Evolutionary conservation across 2,888 invertebrate species (phyloP).

Genomic region (Caenorhabditis drosophilae): DNA sequence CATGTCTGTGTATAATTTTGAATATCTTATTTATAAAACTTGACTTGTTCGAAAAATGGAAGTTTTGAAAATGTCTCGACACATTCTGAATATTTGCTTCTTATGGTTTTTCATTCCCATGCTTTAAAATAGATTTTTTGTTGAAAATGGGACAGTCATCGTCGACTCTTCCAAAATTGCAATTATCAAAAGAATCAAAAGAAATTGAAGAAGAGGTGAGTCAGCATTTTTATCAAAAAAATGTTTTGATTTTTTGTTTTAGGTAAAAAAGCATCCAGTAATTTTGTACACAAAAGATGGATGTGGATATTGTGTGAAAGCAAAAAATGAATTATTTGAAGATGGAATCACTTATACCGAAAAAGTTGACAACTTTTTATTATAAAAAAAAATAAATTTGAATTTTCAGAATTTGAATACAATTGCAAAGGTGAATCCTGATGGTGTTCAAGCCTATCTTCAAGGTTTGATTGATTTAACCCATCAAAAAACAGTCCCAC

Average conservation of each 20-base stretch:
- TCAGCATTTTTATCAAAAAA: neutral
- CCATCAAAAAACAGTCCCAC: slow-evolving; percentile 60
- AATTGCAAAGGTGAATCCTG: slow-evolving; percentile 26
- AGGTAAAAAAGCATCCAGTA: slow-evolving; percentile 47
- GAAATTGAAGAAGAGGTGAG: slow-evolving; percentile 34
- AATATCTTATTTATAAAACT: too few species aligned
- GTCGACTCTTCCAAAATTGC: slow-evolving; percentile 22
- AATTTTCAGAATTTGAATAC: slow-evolving; percentile 43
- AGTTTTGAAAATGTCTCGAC: neutral
- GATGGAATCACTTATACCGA: slow-evolving; percentile 54
- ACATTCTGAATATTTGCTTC: too few species aligned
- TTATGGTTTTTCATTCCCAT: neutral
- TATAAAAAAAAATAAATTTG: neutral
- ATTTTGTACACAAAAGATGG: slow-evolving; percentile 63
- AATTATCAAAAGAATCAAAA: slow-evolving; percentile 31
- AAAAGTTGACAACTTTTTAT: slow-evolving; percentile 44
- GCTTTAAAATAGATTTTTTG: neutral
- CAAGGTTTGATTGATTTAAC: slow-evolving; percentile 45
- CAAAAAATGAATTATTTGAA: slow-evolving; percentile 58
- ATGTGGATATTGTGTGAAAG: slow-evolving; percentile 63
- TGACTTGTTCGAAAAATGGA: neutral
- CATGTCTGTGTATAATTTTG: too few species aligned
- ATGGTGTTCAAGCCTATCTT: slow-evolving; percentile 33
- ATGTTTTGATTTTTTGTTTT: neutral
- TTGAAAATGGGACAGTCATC: slow-evolving; percentile 27